Evolutionary conservation across 1,140 invertebrate species (phyloP).

Genomic region (Drosophila navojoa): DNA sequence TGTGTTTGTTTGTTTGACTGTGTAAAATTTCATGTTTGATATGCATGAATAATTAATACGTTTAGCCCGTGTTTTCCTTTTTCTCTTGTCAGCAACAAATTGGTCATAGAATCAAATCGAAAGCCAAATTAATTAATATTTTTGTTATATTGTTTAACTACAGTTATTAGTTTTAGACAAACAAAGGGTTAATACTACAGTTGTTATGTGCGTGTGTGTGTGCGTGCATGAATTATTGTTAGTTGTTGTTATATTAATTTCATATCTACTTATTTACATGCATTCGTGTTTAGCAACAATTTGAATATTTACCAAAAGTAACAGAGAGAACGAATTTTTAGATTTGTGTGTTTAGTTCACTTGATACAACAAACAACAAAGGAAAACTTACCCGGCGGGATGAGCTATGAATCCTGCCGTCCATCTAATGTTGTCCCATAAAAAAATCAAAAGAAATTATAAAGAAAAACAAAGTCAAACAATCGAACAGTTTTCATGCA

Average conservation of each 20-base stretch:
- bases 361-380: conserved; percentile 77
- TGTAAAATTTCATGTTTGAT: conserved; percentile 19
- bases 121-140: conserved; percentile 24
- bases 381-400: conserved; percentile 84
- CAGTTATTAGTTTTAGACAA: conserved; percentile 9
- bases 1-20: background rate
- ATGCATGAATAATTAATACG: conserved; percentile 39
- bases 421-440: conserved; percentile 84
- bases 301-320: conserved; percentile 25
- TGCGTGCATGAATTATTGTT: conserved; percentile 26
- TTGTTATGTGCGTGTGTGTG: conserved; percentile 25
- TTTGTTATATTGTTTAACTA: background rate
- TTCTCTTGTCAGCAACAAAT: conserved; percentile 19
- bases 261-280: conserved; percentile 16
- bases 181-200: background rate
- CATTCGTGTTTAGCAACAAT: conserved; percentile 9
- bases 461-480: conserved; percentile 76
- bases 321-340: conserved; percentile 4
- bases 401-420: conserved; percentile 84
- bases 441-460: conserved; percentile 84
- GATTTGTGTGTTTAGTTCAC: conserved; percentile 23
- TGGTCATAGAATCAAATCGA: conserved; percentile 14
- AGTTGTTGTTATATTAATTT: conserved; percentile 5
- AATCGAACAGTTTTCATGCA: conserved; percentile 77
- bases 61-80: conserved; percentile 17